A percentile compares a stretch with the other conserved stretches of the same genome.
Conservation (phyloP, 1,140 invertebrate species). For the Anastrepha ludens region DNA sequence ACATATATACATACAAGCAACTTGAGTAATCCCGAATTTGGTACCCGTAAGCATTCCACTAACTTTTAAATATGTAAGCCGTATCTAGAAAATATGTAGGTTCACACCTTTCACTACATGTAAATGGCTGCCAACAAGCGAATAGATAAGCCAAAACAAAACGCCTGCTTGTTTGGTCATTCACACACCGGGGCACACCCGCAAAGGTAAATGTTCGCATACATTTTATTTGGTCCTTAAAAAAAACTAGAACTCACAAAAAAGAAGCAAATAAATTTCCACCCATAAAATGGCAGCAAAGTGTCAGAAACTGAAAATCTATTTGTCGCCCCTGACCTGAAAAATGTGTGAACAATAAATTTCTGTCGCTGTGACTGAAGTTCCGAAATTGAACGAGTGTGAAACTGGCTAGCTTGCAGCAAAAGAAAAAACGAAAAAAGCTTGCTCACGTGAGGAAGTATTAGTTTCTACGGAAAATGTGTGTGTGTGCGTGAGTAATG, state of each 20-base stretch:
- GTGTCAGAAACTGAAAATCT: slow-evolving; percentile 41
- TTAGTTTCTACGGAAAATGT: background rate
- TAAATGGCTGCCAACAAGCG: slow-evolving; percentile 1
- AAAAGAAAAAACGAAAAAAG: too few relatives aligned
- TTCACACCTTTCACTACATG: slow-evolving; percentile 27
- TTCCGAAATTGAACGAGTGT: slow-evolving; percentile 33
- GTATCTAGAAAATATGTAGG: background rate
- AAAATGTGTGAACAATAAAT: slow-evolving; percentile 52
- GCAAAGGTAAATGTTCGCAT: slow-evolving; percentile 33
- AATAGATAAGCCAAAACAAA: slow-evolving; percentile 36
- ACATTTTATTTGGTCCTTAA: slow-evolving; percentile 6
- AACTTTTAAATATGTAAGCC: too few relatives aligned
- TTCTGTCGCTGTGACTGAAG: slow-evolving; percentile 37
- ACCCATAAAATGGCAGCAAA: slow-evolving; percentile 42
- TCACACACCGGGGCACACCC: background rate
- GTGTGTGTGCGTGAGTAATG: background rate
- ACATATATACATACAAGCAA: too few relatives aligned
- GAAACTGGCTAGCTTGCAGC: background rate
- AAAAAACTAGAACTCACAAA: background rate
- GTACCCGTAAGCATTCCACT: too few relatives aligned
- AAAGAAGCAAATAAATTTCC: slow-evolving; percentile 16
- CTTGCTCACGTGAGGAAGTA: background rate
- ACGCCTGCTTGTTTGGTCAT: background rate
- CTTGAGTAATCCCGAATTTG: too few relatives aligned
- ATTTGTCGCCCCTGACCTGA: slow-evolving; percentile 47